Evolutionary conservation across 2,888 invertebrate species (phyloP).

Genomic region (Euplexia lucipara): DNA sequence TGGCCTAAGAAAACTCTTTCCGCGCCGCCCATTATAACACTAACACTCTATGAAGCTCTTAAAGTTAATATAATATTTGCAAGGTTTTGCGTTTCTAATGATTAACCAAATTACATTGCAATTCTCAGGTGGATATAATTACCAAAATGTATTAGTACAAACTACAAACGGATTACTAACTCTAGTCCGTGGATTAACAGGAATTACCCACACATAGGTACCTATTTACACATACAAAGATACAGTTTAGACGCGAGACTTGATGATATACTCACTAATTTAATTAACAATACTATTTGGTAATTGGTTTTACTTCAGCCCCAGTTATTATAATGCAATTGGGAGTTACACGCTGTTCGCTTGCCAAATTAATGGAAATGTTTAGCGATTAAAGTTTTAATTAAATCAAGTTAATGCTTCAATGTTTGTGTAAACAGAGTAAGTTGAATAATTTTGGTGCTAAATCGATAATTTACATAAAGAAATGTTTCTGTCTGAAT

Average conservation of each 20-base stretch:
- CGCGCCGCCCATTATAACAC: too few relatives aligned
- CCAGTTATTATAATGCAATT: slow-evolving; percentile 62
- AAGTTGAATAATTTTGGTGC: slow-evolving; percentile 17
- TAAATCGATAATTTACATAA: background rate
- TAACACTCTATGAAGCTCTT: too few relatives aligned
- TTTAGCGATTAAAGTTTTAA: slow-evolving; percentile 23
- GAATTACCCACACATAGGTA: slow-evolving; percentile 25
- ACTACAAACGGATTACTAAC: too few relatives aligned
- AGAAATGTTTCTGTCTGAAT: background rate
- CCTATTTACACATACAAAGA: slow-evolving; percentile 20
- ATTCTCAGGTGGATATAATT: slow-evolving; percentile 3
- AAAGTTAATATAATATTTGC: too few relatives aligned
- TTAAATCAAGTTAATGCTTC: slow-evolving; percentile 7
- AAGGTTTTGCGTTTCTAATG: background rate
- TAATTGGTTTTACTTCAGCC: slow-evolving; percentile 60
- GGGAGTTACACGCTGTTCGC: slow-evolving; percentile 32
- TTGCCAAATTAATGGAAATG: slow-evolving; percentile 36
- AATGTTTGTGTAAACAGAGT: slow-evolving; percentile 8
- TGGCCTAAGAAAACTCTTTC: too few relatives aligned
- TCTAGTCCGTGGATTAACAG: slow-evolving; percentile 16
- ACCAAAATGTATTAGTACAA: slow-evolving; percentile 36
- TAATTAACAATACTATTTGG: slow-evolving; percentile 57
- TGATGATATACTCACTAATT: slow-evolving; percentile 50
- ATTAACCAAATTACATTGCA: slow-evolving; percentile 1
- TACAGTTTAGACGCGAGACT: slow-evolving; percentile 36